Conservation (phyloP, 2,797 vertebrate species). For the Corythornis leucogaster region DNA sequence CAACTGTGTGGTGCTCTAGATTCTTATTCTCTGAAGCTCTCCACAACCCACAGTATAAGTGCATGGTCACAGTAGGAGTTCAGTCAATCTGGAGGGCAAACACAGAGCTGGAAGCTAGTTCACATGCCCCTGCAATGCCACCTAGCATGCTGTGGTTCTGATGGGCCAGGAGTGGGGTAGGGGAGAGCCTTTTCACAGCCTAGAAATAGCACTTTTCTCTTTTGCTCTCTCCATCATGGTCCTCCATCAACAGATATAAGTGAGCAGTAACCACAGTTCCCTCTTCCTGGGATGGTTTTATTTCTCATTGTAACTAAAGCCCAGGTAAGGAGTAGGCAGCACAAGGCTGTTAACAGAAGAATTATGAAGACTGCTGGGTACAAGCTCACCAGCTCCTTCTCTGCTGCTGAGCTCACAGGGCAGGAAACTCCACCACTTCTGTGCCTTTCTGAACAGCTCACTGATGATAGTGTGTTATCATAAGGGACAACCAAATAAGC, state of each 20-base stretch:
- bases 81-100: neutral
- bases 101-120: accelerated
- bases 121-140: neutral
- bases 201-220: neutral
- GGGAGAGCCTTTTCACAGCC: neutral
- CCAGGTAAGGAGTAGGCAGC: neutral
- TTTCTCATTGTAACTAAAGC: neutral
- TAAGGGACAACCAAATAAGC: neutral
- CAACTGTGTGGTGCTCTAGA: neutral
- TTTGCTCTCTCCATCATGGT: neutral
- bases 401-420: neutral
- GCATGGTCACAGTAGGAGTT: neutral
- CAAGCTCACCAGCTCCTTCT: neutral
- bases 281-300: neutral
- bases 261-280: neutral
- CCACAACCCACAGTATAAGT: neutral
- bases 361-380: neutral
- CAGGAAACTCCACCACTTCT: neutral
- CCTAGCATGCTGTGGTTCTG: accelerated
- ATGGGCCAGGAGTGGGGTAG: neutral
- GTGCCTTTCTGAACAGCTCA: neutral
- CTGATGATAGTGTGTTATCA: neutral
- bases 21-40: neutral
- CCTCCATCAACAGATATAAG: neutral
- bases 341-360: neutral